Conservation (phyloP, 1,140 invertebrate species). For the Drosophila ficusphila region DNA sequence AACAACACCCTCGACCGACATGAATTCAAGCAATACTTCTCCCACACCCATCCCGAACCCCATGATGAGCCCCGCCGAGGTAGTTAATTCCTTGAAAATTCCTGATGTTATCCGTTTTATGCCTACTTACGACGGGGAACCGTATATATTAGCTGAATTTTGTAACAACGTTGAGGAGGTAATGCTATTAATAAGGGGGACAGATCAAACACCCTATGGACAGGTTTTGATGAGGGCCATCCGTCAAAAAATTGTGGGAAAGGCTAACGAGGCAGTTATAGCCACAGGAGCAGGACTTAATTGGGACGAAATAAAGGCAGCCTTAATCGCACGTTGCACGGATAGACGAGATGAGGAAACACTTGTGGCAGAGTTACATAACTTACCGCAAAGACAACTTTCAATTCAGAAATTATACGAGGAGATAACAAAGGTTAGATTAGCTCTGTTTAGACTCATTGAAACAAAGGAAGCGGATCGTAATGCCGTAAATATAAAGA, state of each 20-base stretch:
- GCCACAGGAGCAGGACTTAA: neutral
- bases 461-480: neutral
- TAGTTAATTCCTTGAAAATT: no score
- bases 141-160: neutral
- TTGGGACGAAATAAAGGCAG: neutral
- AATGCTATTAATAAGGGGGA: neutral
- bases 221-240: neutral
- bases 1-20: no score
- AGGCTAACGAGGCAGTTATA: neutral
- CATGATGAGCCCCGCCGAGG: no score
- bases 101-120: neutral
- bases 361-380: neutral
- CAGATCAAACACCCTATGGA: neutral
- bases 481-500: no score
- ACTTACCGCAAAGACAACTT: neutral
- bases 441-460: neutral
- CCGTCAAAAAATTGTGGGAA: neutral
- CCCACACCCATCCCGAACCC: no score
- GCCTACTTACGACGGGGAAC: neutral
- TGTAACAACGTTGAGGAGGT: neutral
- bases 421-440: neutral
- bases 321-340: neutral
- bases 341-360: conserved; percentile 3
- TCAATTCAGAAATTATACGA: neutral
- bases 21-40: no score